Evolutionary conservation across 2,113 vertebrate genomes (phyloP).

Genomic region (Chloebia gouldiae): DNA sequence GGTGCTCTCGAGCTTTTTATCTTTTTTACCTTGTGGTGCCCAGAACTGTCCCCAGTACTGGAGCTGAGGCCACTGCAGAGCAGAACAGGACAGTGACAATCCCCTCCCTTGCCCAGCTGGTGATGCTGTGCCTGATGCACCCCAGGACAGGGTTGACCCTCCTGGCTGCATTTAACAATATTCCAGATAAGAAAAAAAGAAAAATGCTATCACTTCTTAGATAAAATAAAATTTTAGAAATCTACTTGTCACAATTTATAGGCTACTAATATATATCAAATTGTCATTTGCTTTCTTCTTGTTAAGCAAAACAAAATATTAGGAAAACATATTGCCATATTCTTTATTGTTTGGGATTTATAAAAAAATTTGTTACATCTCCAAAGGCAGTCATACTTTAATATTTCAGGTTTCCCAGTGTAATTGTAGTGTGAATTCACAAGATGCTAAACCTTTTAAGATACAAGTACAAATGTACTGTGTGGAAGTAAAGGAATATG

Average conservation of each 20-base stretch:
- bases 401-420: neutral
- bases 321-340: neutral
- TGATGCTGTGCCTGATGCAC: neutral
- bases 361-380: neutral
- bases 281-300: neutral
- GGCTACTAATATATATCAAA: neutral
- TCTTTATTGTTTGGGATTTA: neutral
- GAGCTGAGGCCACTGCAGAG: neutral
- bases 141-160: accelerated
- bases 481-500: neutral
- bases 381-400: neutral
- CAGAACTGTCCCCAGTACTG: neutral
- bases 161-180: neutral
- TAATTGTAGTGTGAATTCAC: neutral
- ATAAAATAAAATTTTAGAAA: neutral
- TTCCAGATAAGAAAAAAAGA: neutral
- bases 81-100: neutral
- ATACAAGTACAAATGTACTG: neutral
- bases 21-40: accelerated
- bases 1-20: neutral
- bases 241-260: neutral
- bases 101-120: accelerated
- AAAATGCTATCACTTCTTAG: neutral
- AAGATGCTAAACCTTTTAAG: neutral
- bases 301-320: neutral